Evolutionary conservation across 2,888 invertebrate genomes (phyloP), one percentile per base, ranked within the genome.

Genomic region (Latheticus oryzae): DNA sequence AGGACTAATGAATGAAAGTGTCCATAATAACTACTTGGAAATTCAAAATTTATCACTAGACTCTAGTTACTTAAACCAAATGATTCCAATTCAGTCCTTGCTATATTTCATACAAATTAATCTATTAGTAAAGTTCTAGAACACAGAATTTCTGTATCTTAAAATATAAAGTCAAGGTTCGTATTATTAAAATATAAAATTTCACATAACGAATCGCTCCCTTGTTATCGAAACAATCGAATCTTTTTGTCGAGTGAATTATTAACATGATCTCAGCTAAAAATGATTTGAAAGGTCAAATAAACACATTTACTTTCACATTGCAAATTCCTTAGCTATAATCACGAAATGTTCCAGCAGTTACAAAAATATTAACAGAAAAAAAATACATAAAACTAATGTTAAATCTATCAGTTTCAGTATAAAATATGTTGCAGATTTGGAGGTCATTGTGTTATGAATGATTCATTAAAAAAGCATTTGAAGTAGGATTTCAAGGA

Each of bases 281-380:
- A 15, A 53, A 42, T 62, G 40, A 61, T 59, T 33, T 40, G 57
- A 69, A 70, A 70, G 69, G 70, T 70, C 66, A 68, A 58, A 65
- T 62, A 61, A 64, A 59, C 66, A 66, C 70, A 61, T 55, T 60
- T 60, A 69, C 70, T 71, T 71, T 71, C 70, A 71, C 70, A 64
- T 17, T 24, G 61, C 59, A 47, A 67, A 70, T 70, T 70, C 68
- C 61, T 58, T 48, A n/a, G n/a, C n/a, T n/a, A n/a, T 54, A 42
- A 50, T 43, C 48, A 56, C 55, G 51, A 35, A 32, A 42, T 56
- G 32, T 45, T 32, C 38, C 30, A 32, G 35, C 37, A 33, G 12
- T 24, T 19, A 26, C 24, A 45, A 50, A 45, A 30, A 45, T 3
- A n/a, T n/a, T n/a, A n/a, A n/a, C n/a, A n/a, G n/a, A n/a, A n/a